Evolutionary conservation across 30 jellyfish, hydroid and myxozoan genomes (phyloP), one percentile per base, ranked within the genome.

Genomic region (Clytia hemisphaerica): DNA sequence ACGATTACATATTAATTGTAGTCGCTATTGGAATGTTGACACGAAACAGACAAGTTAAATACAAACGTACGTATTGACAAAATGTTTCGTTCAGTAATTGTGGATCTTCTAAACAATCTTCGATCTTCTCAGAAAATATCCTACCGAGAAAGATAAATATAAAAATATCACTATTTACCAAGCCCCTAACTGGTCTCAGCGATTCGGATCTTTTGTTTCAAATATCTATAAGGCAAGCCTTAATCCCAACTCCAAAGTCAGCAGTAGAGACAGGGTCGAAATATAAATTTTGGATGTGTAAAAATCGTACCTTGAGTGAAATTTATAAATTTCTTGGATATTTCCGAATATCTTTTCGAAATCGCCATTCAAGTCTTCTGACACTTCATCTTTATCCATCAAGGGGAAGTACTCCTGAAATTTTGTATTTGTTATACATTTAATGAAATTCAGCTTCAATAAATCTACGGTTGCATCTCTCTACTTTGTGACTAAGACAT

Each of bases 81-180:
- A 57, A 57, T 1, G 91, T 83, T 45, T 87, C 76, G 10, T 87
- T 87, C 33, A 83, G 92, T 0, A 83, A 72, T 36, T 76, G 82
- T 28, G 78, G 95, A 18, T 83, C 92, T 32, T 83, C 95, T 45
- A 75, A 35, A 45, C 95, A 83, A 49, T 83, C 95, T 50, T 83
- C 95, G 14, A 83, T 71, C 36, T 76, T 83, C 15, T 83, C 92
- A 47, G 50, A 40, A 36, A 83, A 83, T 3, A 60, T 63, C 1
- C 95, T 83, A 57, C 16, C 19, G 32, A 57, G 30, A n/a, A 9
- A n/a, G 19, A 4, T n/a, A 4, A 46, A 46, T n/a, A n/a, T 46
- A 2, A 30, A 46, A 46, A 9, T 10, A 2, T 46, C 18, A 30
- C 5, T 27, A 46, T 40, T 40, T 40, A 10, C 53, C 16, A 7